Evolutionary conservation across 2,797 vertebrate genomes (phyloP), one percentile per base, ranked within the genome.

Genomic region (Muraenolepis orangiensis): DNA sequence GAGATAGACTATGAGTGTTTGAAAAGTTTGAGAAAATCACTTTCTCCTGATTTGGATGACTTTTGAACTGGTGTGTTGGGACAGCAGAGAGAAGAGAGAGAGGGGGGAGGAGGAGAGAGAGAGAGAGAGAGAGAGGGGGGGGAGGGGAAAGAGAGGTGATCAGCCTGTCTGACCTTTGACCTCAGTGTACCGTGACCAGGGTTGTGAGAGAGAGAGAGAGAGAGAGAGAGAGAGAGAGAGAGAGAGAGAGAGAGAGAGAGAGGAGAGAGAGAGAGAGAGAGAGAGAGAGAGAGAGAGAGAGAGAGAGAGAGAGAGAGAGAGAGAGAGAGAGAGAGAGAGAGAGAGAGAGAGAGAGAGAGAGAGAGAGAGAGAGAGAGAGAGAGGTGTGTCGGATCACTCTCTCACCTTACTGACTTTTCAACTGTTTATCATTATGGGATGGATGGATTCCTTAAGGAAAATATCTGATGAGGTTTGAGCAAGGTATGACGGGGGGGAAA

Each of bases 341-440:
- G 71, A 69, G 67, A 42, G 7, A 68, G 14, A n/a, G 6, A 72
- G 23, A 32, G 18, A 66, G 13, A 30, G 1, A 36, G n/a, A 61
- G 64, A 46, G 68, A 34, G 28, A 31, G 29, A 30, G 12, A 6
- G 8, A 18, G 38, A 74, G 77, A 77, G 68, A 69, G 81, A 83
- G 74, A 13, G 80, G 71, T 85, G 71, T 85, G 84, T 66, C 84
- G 73, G 75, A 66, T n/a, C 13, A 46, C 40, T 46, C 40, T 46
- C 40, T 46, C 13, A 46, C 40, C 36, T 11, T 38, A 4, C 40
- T 42, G 40, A 12, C 14, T 14, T 42, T 16, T 42, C 40, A 16
- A 46, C 40, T 70, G 36, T 11, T 32, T 11, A 23, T 14, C 30
- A 32, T 31, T 13, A 31, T 1, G 16, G 20, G 34, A 8, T 18